A percentile compares a stretch with the other conserved stretches of the same genome.
These are phyloP conservation scores for Takifugu rubripes DNA, from an alignment of 2,797 vertebrate genomes.

Conservation along the genomic window DNA sequence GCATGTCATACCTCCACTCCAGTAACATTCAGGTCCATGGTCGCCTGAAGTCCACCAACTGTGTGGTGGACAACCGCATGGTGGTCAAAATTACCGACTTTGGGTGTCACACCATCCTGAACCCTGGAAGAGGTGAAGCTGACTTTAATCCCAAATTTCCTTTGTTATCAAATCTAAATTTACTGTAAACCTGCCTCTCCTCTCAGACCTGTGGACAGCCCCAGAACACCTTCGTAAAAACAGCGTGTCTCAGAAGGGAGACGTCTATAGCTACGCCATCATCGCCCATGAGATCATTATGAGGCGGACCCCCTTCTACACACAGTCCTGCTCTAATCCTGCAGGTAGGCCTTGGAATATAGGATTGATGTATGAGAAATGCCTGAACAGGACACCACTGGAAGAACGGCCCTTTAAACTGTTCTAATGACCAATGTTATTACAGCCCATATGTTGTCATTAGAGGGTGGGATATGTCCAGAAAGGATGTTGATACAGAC, in stretches of 20 bases:
- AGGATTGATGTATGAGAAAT: too few relatives aligned
- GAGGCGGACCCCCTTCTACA: slow-evolving; percentile 83
- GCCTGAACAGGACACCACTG: neutral
- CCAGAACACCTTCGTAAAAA: slow-evolving; percentile 88
- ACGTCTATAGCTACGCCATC: slow-evolving; percentile 92
- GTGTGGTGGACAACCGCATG: slow-evolving; percentile 95
- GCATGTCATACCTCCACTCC: slow-evolving; percentile 96
- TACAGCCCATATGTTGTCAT: too few relatives aligned
- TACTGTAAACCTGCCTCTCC: neutral
- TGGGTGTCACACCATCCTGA: slow-evolving; percentile 88
- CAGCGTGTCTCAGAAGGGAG: slow-evolving; percentile 89
- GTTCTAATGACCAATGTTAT: too few relatives aligned
- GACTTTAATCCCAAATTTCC: neutral
- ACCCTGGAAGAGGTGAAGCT: slow-evolving; percentile 79
- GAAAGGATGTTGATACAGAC: too few relatives aligned
- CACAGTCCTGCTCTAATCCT: slow-evolving; percentile 62
- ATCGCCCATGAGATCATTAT: slow-evolving; percentile 91
- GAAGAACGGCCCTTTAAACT: neutral
- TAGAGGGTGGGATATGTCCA: too few relatives aligned
- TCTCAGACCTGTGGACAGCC: slow-evolving; percentile 80
- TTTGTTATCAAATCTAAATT: neutral
- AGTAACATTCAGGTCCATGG: slow-evolving; percentile 90
- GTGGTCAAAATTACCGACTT: slow-evolving; percentile 98
- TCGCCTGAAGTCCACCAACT: slow-evolving; percentile 94
- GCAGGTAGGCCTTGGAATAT: slow-evolving; percentile 69